phyloP scores from a whole-genome alignment of 2,797 vertebrate species.

The Sebastes matsubarae region DNA sequence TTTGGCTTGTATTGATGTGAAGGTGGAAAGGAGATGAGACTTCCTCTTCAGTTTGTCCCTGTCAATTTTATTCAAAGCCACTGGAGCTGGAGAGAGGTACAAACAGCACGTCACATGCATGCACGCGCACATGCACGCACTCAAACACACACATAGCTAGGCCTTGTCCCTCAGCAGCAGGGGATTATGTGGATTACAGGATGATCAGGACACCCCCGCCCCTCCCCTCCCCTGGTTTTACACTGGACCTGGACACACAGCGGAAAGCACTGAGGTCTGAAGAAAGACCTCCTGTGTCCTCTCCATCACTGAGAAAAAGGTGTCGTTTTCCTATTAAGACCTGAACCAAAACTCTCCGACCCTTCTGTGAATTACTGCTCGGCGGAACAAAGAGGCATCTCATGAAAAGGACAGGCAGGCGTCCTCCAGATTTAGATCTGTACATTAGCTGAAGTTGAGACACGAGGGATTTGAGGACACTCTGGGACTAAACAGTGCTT shows the following conservation, averaged over 20 bases:
- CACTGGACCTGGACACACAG: constrained; percentile 54
- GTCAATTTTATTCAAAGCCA: constrained; percentile 56
- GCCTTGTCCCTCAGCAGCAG: constrained; percentile 75
- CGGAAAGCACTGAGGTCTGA: constrained; percentile 46
- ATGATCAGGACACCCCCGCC: constrained; percentile 76
- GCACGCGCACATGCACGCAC: constrained; percentile 37
- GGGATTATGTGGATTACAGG: constrained; percentile 85
- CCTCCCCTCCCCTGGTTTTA: constrained; percentile 39
- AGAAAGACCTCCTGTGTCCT: constrained; percentile 76
- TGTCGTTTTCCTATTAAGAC: constrained; percentile 60
- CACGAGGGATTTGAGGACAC: constrained; percentile 51
- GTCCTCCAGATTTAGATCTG: constrained; percentile 40
- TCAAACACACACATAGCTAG: constrained; percentile 51
- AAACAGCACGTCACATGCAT: constrained; percentile 56
- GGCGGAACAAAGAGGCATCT: constrained; percentile 67
- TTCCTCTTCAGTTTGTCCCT: constrained; percentile 44
- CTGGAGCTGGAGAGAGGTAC: constrained; percentile 48
- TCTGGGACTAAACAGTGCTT: constrained; percentile 29
- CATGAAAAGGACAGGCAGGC: constrained; percentile 60
- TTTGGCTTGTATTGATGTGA: constrained; percentile 4
- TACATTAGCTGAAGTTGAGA: constrained; percentile 49
- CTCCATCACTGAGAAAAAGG: constrained; percentile 50
- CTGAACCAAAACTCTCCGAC: constrained; percentile 39
- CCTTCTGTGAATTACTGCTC: constrained; percentile 38
- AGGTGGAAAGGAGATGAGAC: constrained; percentile 25